Conservation (phyloP, 2,888 invertebrate species). For the Tubulanus polymorphus region DNA sequence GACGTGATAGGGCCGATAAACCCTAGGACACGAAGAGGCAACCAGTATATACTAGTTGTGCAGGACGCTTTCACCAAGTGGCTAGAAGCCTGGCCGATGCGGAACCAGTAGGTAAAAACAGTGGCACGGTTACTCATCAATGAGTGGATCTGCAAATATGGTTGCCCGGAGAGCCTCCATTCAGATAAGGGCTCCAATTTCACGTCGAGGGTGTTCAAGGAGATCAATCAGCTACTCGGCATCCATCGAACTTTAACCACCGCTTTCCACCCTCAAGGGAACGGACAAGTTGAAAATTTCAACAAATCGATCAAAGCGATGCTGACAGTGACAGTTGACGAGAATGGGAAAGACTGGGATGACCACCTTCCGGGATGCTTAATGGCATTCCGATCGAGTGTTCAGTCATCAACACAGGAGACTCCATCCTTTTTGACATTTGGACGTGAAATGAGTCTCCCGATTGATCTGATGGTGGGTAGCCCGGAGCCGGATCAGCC, state of each 20-base stretch:
- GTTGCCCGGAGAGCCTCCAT: neutral
- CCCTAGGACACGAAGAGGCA: neutral
- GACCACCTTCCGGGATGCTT: neutral
- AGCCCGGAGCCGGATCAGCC: too few species aligned
- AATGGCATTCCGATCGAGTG: neutral
- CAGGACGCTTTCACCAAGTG: constrained; percentile 1
- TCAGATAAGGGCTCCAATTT: neutral
- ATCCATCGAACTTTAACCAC: neutral
- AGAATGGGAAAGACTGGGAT: neutral
- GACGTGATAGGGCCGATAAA: neutral
- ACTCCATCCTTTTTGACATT: neutral
- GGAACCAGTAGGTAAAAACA: neutral
- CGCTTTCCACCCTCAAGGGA: neutral
- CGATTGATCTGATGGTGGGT: neutral
- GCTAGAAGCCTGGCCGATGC: neutral
- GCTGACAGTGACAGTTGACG: neutral
- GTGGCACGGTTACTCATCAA: neutral
- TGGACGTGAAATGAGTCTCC: neutral
- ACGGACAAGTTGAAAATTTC: neutral
- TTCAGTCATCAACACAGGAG: neutral
- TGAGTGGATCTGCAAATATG: neutral
- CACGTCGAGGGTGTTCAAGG: neutral
- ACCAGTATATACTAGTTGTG: neutral
- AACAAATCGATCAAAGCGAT: neutral
- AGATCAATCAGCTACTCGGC: neutral